Evolutionary conservation across 2,797 vertebrate species (phyloP), one percentile per base, ranked within the genome.

Genomic region (Epinephelus malabaricus): DNA sequence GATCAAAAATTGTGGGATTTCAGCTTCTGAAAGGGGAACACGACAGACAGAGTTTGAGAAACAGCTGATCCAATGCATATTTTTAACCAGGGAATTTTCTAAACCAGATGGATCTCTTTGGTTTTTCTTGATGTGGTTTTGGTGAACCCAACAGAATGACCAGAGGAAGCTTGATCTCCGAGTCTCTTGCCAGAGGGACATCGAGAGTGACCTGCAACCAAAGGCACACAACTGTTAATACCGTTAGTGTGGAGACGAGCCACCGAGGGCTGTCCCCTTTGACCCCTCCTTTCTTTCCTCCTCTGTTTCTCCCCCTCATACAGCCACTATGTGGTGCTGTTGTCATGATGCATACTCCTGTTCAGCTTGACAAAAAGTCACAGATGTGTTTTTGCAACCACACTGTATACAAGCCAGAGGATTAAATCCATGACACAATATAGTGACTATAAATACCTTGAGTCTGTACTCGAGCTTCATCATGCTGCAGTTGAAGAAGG

Each of bases 401-500:
- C 1, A 14, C 1, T 43, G 4, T 8, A 14, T 15, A 5, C 3
- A 50, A 43, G 6, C 21, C 2, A 40, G 18, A 15, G 18, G 27
- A 10, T 61, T 40, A 13, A 21, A 43, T 51, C 5, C 17, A 5
- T 62, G 4, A 45, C 18, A 34, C 25, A n/a, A 11, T 17, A 55
- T 23, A 15, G 14, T 23, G 15, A 49, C 1, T 6, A 18, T 54
- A 30, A 49, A 19, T 86, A 95, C 94, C 94, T 94, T 94, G 27
- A 95, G 69, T 49, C 78, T 86, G 78, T 95, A 93, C 83, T 94
- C 94, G 0, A 93, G 86, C 50, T 89, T 94, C 90, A 94, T 93
- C 92, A 94, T 87, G 79, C 92, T 86, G 89, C 94, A 94, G 90
- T 94, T 94, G 86, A 93, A 87, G 83, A 95, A 93, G 56, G 93